A percentile compares a stretch with the other conserved stretches of the same genome.
Evolutionary conservation across 1,140 invertebrate species (phyloP).

Genomic region (Laodelphax striatellus): DNA sequence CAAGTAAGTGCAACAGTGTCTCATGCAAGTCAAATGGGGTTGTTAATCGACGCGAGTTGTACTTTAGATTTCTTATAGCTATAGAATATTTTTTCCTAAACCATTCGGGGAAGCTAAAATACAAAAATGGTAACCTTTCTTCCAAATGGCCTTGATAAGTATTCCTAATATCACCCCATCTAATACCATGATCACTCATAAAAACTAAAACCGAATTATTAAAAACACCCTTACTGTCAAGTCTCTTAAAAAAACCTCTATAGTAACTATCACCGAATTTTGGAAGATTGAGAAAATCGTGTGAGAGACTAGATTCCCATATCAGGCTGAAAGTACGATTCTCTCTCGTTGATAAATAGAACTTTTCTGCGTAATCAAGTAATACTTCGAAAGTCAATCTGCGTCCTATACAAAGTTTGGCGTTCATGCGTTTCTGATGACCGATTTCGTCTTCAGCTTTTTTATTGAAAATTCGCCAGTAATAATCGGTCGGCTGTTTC

Average conservation of each 20-base stretch:
- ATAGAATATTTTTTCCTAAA: conserved; percentile 39
- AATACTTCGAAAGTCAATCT: conserved; percentile 27
- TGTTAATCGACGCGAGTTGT: conserved; percentile 41
- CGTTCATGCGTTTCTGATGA: conserved; percentile 34
- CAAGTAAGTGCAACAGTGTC: conserved; percentile 47
- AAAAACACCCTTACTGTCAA: conserved; percentile 26
- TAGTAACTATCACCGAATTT: conserved; percentile 33
- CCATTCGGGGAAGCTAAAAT: conserved; percentile 44
- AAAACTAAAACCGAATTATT: conserved; percentile 45
- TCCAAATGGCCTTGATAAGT: conserved; percentile 53
- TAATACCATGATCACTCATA: conserved; percentile 59
- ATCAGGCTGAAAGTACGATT: conserved; percentile 35
- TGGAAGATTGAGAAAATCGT: conserved; percentile 37
- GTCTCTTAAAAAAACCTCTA: conserved; percentile 26
- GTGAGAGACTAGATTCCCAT: conserved; percentile 39
- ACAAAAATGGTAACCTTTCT: conserved; percentile 54
- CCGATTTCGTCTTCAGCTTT: conserved; percentile 35
- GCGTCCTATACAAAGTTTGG: conserved; percentile 39
- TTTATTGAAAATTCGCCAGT: conserved; percentile 37
- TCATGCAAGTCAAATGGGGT: conserved; percentile 51
- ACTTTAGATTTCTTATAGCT: conserved; percentile 36
- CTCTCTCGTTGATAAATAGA: conserved; percentile 14
- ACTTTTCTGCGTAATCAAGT: conserved; percentile 23
- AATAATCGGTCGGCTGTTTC: conserved; percentile 43
- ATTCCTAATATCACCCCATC: conserved; percentile 49